Conservation (phyloP, 2,888 invertebrate genomes). For the Trichogramma dendrolimi region DNA sequence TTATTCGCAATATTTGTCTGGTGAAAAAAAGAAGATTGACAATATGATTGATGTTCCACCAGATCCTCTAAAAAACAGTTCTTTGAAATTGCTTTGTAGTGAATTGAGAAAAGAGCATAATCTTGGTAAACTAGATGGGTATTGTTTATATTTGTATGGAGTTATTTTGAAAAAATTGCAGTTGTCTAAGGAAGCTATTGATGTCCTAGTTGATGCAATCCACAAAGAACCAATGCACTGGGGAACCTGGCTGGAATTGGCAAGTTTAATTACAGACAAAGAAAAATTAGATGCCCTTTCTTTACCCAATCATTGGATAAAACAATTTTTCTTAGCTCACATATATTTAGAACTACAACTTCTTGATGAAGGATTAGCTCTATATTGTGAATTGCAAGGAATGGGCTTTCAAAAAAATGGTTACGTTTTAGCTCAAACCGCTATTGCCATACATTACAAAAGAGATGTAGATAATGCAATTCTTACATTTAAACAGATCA, state of each 20-base stretch:
- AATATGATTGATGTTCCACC: constrained; percentile 71
- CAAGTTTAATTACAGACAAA: constrained; percentile 77
- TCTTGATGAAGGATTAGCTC: constrained; percentile 82
- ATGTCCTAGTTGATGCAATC: constrained; percentile 74
- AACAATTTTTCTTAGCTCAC: constrained; percentile 85
- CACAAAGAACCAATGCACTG: constrained; percentile 80
- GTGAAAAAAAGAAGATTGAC: constrained; percentile 85
- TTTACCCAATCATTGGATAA: constrained; percentile 90
- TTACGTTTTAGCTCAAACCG: constrained; percentile 87
- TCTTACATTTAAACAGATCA: constrained; percentile 75
- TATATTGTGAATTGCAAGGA: constrained; percentile 69
- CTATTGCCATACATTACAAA: constrained; percentile 87
- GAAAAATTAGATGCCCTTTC: constrained; percentile 66
- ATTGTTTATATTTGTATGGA: constrained; percentile 83
- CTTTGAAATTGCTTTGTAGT: constrained; percentile 57
- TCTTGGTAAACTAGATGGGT: constrained; percentile 75
- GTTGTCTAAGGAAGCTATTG: constrained; percentile 71
- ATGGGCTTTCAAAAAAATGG: constrained; percentile 83
- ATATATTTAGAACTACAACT: constrained; percentile 84
- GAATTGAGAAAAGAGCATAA: constrained; percentile 59
- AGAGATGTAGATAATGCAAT: constrained; percentile 89
- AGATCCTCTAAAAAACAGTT: constrained; percentile 55
- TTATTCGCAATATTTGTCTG: constrained; percentile 82
- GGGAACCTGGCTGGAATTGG: constrained; percentile 93
- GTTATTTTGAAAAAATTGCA: constrained; percentile 85